phyloP scores from a whole-genome alignment of 2,797 vertebrate species.

The Knipowitschia caucasica region DNA sequence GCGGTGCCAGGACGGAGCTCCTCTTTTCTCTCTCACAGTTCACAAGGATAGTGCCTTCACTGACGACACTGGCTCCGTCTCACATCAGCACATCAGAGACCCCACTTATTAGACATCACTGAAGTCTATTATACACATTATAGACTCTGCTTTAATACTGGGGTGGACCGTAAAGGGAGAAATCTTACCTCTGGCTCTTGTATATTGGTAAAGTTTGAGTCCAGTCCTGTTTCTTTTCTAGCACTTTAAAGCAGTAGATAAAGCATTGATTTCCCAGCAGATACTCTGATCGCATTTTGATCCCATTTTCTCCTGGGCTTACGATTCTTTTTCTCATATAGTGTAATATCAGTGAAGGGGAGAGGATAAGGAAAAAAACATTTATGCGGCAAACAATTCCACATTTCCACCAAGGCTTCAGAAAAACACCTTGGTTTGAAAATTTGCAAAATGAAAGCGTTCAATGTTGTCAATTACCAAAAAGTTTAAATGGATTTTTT shows the following conservation, averaged over 20 bases:
- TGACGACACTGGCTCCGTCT: neutral
- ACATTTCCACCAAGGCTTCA: neutral
- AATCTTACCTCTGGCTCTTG: neutral
- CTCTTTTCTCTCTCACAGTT: neutral
- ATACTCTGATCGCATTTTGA: neutral
- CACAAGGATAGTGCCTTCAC: neutral
- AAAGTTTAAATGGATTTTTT: neutral
- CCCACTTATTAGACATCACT: slow-evolving; percentile 1
- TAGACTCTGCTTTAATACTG: neutral
- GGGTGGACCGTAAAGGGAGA: neutral
- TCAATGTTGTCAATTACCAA: neutral
- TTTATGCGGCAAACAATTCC: neutral
- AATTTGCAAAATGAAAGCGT: neutral
- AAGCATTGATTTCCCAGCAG: neutral
- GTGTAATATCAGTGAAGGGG: neutral
- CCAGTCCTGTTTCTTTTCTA: too few relatives aligned
- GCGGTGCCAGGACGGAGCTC: slow-evolving; percentile 10
- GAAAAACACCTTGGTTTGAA: neutral
- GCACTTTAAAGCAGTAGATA: neutral
- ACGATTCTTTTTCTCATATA: neutral
- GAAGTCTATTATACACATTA: neutral
- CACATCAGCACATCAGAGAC: slow-evolving; percentile 2
- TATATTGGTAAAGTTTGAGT: neutral
- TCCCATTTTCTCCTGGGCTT: neutral
- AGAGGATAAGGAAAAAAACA: neutral